Evolutionary conservation across 2,888 invertebrate species (phyloP), one percentile per base, ranked within the genome.

Genomic region (Dastarcus helophoroides): DNA sequence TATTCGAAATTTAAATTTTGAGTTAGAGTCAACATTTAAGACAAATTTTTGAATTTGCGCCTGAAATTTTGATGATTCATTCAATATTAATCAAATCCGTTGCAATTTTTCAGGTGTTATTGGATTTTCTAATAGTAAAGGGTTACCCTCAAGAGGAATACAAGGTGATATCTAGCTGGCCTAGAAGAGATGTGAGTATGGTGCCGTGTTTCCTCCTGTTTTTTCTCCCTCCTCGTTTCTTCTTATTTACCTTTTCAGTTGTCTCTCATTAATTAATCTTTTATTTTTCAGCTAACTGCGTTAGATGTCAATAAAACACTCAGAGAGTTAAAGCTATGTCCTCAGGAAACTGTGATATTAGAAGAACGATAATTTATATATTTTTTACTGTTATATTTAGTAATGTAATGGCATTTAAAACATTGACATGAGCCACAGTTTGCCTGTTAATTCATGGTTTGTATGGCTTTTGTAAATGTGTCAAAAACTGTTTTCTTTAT

Each of bases 101-200:
- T n/a, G n/a, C n/a, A n/a, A n/a, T 43, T 22, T 65, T 70, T 10
- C 68, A 80, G 73, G 77, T 77, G 42, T 67, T 94, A 52, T 67
- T 93, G 44, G 85, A 91, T 64, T 94, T 76, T 67, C 73, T 93
- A 42, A 78, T 83, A 33, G 85, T 89, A 25, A 74, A 86, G 65
- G 93, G 93, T 35, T 94, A 78, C 64, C 82, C 86, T 40, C 72
- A 76, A 46, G 79, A 82, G 48, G 84, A 84, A 55, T 93, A 78
- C 60, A 94, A 93, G 71, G 78, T 93, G 37, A 79, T 94, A 50
- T 79, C 84, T 48, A 85, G 89, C 62, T 94, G 85, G 84, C 94
- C 94, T 56, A 76, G 91, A 56, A 78, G 83, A 73, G 94, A 94
- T 73, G 86, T 94, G 68, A 83, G 85, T 79, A 46, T 34, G 7